These are phyloP conservation scores for Philotrypesis tridentata DNA, from an alignment of 1,140 invertebrate genomes.

Conservation along the genomic window DNA sequence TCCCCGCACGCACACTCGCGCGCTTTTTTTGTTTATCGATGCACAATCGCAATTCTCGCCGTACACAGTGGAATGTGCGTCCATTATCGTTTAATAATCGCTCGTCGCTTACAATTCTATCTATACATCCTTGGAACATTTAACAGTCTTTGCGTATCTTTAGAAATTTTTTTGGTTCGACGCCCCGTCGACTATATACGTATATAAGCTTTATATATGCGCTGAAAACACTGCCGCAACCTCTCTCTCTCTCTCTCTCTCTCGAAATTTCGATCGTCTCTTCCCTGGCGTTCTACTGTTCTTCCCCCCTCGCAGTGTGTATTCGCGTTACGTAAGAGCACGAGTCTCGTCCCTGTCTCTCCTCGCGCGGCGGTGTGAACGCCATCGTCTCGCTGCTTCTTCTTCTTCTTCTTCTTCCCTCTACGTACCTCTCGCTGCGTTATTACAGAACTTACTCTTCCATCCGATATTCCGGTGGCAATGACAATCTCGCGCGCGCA, in stretches of 20 bases:
- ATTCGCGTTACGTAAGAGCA: no score
- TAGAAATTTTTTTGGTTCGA: conserved; percentile 49
- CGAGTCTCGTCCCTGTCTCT: no score
- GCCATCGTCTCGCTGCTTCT: no score
- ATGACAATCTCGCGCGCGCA: neutral
- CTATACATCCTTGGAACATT: conserved; percentile 63
- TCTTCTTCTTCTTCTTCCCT: neutral
- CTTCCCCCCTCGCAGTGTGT: no score
- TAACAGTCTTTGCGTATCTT: conserved; percentile 62
- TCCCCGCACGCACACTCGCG: neutral
- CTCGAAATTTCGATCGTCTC: neutral
- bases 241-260: neutral
- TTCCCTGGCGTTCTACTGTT: no score
- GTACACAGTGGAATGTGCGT: conserved; percentile 41
- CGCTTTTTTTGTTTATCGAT: no score
- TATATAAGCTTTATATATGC: no score
- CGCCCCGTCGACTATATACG: neutral
- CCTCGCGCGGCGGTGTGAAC: no score
- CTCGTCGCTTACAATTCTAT: neutral
- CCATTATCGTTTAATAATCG: no score
- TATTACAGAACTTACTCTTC: no score
- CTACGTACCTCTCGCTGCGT: no score
- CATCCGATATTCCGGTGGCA: no score
- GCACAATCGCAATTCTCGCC: conserved; percentile 50
- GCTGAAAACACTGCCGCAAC: neutral